phyloP scores from a whole-genome alignment of 2,888 invertebrate species.

The Xylocampa areola region DNA sequence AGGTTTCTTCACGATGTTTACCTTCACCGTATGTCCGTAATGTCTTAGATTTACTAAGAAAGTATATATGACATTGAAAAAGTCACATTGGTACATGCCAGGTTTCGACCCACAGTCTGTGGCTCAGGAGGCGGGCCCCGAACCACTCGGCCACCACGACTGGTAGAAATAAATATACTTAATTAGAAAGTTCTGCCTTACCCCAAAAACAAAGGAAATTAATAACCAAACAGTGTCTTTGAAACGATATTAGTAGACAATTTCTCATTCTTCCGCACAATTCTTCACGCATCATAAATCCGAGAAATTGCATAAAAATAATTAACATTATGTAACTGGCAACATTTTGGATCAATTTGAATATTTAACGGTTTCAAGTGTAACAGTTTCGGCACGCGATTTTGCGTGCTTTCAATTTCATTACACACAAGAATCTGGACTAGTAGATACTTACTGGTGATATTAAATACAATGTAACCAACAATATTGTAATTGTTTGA shows the following conservation, averaged over 20 bases:
- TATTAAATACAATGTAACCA: no score
- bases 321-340: constrained; percentile 12
- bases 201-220: not conserved
- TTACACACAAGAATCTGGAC: not conserved
- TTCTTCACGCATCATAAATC: constrained; percentile 44
- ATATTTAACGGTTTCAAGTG: constrained; percentile 17
- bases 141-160: no score
- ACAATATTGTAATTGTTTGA: no score
- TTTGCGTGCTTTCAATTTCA: constrained; percentile 17
- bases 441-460: no score
- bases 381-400: constrained; percentile 27
- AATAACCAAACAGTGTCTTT: not conserved
- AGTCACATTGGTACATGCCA: no score
- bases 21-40: no score
- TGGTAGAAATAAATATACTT: no score
- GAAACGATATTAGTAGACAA: not conserved
- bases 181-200: not conserved
- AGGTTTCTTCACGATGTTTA: no score
- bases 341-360: constrained; percentile 30
- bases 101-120: no score
- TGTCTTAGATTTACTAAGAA: no score
- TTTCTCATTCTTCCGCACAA: constrained; percentile 24
- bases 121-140: no score
- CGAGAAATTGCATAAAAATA: constrained; percentile 10
- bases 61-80: no score